These are phyloP conservation scores for Sarcophaga rosellei DNA, from an alignment of 2,888 invertebrate genomes.

Conservation along the genomic window DNA sequence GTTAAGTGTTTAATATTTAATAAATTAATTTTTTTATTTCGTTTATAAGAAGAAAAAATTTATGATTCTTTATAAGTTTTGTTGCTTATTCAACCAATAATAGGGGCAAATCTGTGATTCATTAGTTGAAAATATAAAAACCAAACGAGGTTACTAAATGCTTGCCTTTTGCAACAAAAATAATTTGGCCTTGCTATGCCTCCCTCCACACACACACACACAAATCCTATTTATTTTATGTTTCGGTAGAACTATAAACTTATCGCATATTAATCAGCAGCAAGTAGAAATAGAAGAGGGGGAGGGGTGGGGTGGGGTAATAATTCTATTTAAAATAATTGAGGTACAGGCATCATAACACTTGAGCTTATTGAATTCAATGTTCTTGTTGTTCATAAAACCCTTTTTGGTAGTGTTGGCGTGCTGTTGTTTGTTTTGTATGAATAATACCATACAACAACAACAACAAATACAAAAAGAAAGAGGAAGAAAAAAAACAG, in stretches of 20 bases:
- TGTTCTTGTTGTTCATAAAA: background rate
- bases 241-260: background rate
- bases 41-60: background rate
- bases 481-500: background rate
- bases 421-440: background rate
- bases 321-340: conserved; percentile 51
- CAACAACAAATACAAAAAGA: conserved; percentile 2
- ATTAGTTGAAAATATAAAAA: conserved; percentile 29
- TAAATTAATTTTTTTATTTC: background rate
- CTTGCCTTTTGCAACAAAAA: too few species aligned
- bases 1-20: background rate
- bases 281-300: background rate
- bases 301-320: background rate
- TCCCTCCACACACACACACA: background rate
- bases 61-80: background rate
- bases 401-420: background rate
- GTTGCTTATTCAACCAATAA: conserved; percentile 15
- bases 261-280: conserved; percentile 37
- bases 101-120: conserved; percentile 11
- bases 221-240: background rate
- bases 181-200: background rate
- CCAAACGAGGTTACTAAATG: too few species aligned
- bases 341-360: conserved; percentile 50
- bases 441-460: conserved; percentile 44
- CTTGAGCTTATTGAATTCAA: conserved; percentile 56